Evolutionary conservation across 2,888 invertebrate genomes (phyloP), one percentile per base, ranked within the genome.

Genomic region (Phyto melanocephala): DNA sequence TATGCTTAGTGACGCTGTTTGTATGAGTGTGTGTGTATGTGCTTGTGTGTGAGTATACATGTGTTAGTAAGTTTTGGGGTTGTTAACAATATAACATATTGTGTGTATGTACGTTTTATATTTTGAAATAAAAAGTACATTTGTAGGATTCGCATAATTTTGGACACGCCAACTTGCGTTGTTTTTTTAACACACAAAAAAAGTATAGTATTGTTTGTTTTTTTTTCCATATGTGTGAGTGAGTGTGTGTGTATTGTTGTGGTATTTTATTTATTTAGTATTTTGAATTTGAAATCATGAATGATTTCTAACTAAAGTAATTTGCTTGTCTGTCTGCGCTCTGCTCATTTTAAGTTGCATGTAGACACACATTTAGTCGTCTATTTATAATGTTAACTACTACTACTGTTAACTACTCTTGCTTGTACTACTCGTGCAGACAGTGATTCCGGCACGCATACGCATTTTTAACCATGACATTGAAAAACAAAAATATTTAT

Each of bases 121-220:
- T 28, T 28, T 28, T 28, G 4, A 28, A 28, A 28, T 28, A 22
- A 60, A 74, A 52, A 54, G 13, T 75, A 68, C 62, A 37, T 80
- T 70, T 54, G 47, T 80, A 80, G 80, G 71, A 80, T 83, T 83
- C 80, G 83, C 80, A 83, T 72, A 80, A 80, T 83, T 80, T 83
- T 72, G 83, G 76, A 83, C 83, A 83, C 83, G 83, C 83, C 71
- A 83, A 67, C 72, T 83, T 80, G 83, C 83, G 83, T 83, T 83
- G 80, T 80, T 75, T 54, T 35, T 35, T 63, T 52, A 71, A 67
- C 15, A 58, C 6, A 13, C 35, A 58, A 60, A 60, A 60, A 50
- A 20, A 37, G 52, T 63, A 67, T 70, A 60, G 56, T 58, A 67
- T 80, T 80, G 72, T 72, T 72, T 22, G 58, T 67, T 79, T 60